A percentile compares a stretch with the other conserved stretches of the same genome.
Conservation (phyloP, 1,140 invertebrate species). For the Drosophila melanogaster region DNA sequence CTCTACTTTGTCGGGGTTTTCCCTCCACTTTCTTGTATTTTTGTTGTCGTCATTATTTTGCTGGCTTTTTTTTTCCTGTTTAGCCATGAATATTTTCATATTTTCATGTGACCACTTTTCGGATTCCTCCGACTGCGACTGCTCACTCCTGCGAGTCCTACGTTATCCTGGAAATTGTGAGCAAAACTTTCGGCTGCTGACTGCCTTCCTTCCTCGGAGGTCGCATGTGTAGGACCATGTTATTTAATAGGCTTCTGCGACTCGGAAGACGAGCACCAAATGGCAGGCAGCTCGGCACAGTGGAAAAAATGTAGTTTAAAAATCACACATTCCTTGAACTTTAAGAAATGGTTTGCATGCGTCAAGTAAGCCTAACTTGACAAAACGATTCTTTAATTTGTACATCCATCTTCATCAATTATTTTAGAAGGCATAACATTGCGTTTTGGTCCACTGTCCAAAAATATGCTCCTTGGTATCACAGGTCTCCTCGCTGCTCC, state of each 20-base stretch:
- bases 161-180: conserved; percentile 73
- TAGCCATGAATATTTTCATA: conserved; percentile 76
- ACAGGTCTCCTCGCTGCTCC: background rate
- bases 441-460: conserved; percentile 14
- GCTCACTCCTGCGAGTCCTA: conserved; percentile 18
- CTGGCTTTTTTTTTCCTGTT: conserved; percentile 17
- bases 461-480: conserved; percentile 12
- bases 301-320: conserved; percentile 12
- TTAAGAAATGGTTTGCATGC: background rate
- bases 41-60: conserved; percentile 45
- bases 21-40: conserved; percentile 24
- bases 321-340: background rate
- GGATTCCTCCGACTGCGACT: conserved; percentile 29
- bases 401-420: background rate
- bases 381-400: background rate
- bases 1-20: conserved; percentile 11
- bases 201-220: conserved; percentile 11
- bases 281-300: conserved; percentile 36
- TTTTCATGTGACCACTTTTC: conserved; percentile 58
- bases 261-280: conserved; percentile 47
- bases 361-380: no score
- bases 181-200: conserved; percentile 61
- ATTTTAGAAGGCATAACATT: no score
- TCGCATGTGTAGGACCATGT: conserved; percentile 74
- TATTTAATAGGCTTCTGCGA: conserved; percentile 81